A percentile compares a stretch with the other conserved stretches of the same genome.
These are phyloP conservation scores for Chrysolina oricalcia DNA, from an alignment of 2,888 invertebrate genomes.

Conservation along the genomic window DNA sequence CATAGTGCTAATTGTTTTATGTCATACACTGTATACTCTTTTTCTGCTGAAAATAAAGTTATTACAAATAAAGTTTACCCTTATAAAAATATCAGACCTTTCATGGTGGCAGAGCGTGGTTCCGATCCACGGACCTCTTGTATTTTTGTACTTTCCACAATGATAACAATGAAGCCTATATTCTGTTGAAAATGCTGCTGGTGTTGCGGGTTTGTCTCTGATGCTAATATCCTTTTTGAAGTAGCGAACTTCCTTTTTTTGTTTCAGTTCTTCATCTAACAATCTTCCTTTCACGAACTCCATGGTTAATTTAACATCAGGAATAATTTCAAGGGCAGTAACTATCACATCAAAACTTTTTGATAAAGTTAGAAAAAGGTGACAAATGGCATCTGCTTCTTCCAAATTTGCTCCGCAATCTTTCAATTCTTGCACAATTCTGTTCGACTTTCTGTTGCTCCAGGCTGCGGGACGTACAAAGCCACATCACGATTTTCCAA, in stretches of 20 bases:
- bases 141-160: too few species aligned
- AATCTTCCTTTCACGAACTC: conserved; percentile 56
- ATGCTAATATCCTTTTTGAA: too few species aligned
- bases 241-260: conserved; percentile 8
- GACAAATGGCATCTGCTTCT: conserved; percentile 47
- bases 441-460: conserved; percentile 40
- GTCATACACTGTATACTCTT: too few species aligned
- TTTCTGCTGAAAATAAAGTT: too few species aligned
- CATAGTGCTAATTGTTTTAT: too few species aligned
- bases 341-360: conserved; percentile 54
- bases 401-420: conserved; percentile 51
- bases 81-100: too few species aligned
- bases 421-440: conserved; percentile 54
- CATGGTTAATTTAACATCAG: conserved; percentile 43
- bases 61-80: too few species aligned
- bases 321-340: conserved; percentile 55
- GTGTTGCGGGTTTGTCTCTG: too few species aligned
- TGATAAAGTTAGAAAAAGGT: conserved; percentile 47
- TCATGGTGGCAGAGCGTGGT: too few species aligned
- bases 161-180: too few species aligned
- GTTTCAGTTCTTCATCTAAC: conserved; percentile 54
- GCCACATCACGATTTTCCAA: conserved; percentile 15
- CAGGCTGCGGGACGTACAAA: not conserved
- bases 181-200: too few species aligned
- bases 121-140: too few species aligned